These are phyloP conservation scores for Ictalurus punctatus DNA, from an alignment of 2,113 vertebrate species.

Conservation along the genomic window DNA sequence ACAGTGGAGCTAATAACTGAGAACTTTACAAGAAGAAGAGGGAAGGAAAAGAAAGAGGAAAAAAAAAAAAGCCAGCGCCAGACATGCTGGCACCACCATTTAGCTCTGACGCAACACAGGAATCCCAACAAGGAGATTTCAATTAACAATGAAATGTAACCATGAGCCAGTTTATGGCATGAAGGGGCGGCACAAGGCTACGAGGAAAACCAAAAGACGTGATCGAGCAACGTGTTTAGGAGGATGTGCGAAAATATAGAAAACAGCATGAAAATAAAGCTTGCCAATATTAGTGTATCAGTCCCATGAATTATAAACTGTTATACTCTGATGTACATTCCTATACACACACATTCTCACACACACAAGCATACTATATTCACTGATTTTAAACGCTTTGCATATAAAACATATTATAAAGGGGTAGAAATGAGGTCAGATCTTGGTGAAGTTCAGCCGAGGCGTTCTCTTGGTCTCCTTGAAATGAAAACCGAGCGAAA, in stretches of 20 bases:
- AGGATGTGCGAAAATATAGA: slow-evolving; percentile 51
- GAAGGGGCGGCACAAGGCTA: not conserved
- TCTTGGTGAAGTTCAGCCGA: slow-evolving; percentile 51
- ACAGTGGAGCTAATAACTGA: slow-evolving; percentile 11
- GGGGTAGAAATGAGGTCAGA: slow-evolving; percentile 67
- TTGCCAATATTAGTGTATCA: slow-evolving; percentile 69
- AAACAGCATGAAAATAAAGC: slow-evolving; percentile 58
- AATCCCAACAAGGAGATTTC: slow-evolving; percentile 6
- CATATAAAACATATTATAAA: slow-evolving; percentile 59
- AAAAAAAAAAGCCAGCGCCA: not conserved
- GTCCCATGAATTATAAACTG: slow-evolving; percentile 60
- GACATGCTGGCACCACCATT: not conserved
- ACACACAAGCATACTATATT: slow-evolving; percentile 38
- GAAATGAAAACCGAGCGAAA: slow-evolving; percentile 54
- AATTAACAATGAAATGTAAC: slow-evolving; percentile 10
- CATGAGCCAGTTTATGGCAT: slow-evolving; percentile 6
- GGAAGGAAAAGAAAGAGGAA: not conserved
- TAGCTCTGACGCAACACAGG: slow-evolving; percentile 12
- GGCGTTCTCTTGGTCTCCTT: slow-evolving; percentile 46
- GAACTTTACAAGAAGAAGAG: not conserved
- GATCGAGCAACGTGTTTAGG: not conserved
- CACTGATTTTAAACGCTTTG: slow-evolving; percentile 38
- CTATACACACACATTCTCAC: slow-evolving; percentile 49
- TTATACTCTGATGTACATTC: slow-evolving; percentile 68
- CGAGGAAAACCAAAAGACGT: slow-evolving; percentile 6